phyloP scores from a whole-genome alignment of 2,888 invertebrate genomes.

The Monoplex corrugatus region DNA sequence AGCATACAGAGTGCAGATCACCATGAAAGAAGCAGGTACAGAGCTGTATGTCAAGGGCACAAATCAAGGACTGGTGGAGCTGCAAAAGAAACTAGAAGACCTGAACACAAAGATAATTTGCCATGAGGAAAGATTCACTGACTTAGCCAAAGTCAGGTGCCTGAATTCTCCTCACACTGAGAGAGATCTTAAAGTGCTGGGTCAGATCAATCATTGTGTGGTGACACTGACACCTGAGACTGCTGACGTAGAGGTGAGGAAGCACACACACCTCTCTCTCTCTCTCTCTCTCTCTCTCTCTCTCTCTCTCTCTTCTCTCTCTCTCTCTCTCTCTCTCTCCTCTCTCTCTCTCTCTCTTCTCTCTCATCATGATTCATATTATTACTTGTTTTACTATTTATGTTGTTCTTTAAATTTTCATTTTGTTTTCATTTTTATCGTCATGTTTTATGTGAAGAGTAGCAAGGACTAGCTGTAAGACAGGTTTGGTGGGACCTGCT shows the following conservation, averaged over 20 bases:
- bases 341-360: not conserved
- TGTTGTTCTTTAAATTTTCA: too few species aligned
- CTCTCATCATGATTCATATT: too few species aligned
- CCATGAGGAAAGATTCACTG: slow-evolving; percentile 11
- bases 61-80: not conserved
- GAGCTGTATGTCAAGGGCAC: slow-evolving; percentile 32
- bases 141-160: not conserved
- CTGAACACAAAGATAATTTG: not conserved
- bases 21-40: not conserved
- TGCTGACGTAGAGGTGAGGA: slow-evolving; percentile 20
- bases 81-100: slow-evolving; percentile 11
- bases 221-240: not conserved
- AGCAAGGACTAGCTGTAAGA: too few species aligned
- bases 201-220: slow-evolving; percentile 6
- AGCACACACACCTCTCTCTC: not conserved
- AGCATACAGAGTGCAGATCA: slow-evolving; percentile 24
- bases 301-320: not conserved
- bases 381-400: too few species aligned
- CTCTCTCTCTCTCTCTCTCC: not conserved
- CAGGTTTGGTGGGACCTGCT: too few species aligned
- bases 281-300: not conserved
- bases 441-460: too few species aligned
- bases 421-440: too few species aligned
- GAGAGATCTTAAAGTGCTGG: slow-evolving; percentile 17
- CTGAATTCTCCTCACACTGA: not conserved